These are phyloP conservation scores for Orestias chungarensis DNA, from an alignment of 2,797 vertebrate genomes.

Conservation along the genomic window DNA sequence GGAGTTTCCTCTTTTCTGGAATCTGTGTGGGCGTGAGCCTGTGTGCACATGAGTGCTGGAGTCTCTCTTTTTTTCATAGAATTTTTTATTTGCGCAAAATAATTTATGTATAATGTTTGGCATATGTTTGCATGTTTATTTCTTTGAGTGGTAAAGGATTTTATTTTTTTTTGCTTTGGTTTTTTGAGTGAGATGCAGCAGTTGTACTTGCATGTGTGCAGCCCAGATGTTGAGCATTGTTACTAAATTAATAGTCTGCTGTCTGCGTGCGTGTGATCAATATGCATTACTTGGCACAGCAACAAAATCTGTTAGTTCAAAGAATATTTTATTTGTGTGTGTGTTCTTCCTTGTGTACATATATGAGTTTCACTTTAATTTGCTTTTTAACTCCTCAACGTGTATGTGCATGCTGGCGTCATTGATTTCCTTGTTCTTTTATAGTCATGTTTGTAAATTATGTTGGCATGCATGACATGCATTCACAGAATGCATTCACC, in stretches of 20 bases:
- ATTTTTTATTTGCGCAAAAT: constrained; percentile 7
- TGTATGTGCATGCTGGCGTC: constrained; percentile 17
- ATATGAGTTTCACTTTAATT: neutral
- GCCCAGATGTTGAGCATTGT: constrained; percentile 54
- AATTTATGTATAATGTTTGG: constrained; percentile 26
- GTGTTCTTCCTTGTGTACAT: constrained; percentile 2
- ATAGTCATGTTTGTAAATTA: constrained; percentile 40
- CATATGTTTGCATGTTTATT: constrained; percentile 55
- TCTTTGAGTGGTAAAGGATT: constrained; percentile 46
- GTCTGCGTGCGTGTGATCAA: constrained; percentile 31
- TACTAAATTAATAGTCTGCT: constrained; percentile 43
- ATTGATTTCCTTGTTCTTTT: constrained; percentile 33
- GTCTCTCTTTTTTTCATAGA: constrained; percentile 25
- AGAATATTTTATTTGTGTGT: constrained; percentile 18
- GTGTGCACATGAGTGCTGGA: constrained; percentile 36
- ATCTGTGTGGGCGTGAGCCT: constrained; percentile 76
- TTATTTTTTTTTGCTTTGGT: constrained; percentile 24
- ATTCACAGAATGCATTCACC: constrained; percentile 24
- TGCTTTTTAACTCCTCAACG: neutral
- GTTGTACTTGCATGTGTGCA: constrained; percentile 50
- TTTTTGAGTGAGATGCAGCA: constrained; percentile 42
- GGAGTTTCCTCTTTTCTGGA: constrained; percentile 63
- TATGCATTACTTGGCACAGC: constrained; percentile 34
- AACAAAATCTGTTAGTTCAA: constrained; percentile 31
- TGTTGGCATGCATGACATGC: constrained; percentile 29